A percentile compares a stretch with the other conserved stretches of the same genome.
phyloP scores from a whole-genome alignment of 2,797 vertebrate species.

The Rhinophrynus dorsalis region DNA sequence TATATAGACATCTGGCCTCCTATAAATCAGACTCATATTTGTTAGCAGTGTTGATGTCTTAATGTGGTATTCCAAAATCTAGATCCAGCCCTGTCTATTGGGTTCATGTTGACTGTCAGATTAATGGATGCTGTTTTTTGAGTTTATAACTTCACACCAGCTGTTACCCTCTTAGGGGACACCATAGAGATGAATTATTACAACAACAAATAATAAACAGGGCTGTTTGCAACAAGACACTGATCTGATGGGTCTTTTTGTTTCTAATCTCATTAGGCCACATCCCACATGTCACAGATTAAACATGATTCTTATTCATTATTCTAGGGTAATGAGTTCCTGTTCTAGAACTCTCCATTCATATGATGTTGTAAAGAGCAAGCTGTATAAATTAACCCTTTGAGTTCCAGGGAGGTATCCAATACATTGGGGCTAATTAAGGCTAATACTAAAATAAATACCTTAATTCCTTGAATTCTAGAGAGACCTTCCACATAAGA shows the following conservation, averaged over 20 bases:
- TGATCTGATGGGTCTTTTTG: conserved; percentile 8
- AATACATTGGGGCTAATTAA: no score
- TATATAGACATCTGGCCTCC: conserved; percentile 17
- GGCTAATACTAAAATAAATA: no score
- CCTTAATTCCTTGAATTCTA: no score
- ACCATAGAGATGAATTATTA: conserved; percentile 27
- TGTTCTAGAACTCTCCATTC: no score
- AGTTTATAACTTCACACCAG: conserved; percentile 32
- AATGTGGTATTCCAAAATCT: conserved; percentile 4
- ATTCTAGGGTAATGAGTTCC: no score
- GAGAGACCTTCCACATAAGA: no score
- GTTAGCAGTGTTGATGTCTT: conserved; percentile 13
- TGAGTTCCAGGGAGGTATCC: no score
- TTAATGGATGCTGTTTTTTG: conserved; percentile 20
- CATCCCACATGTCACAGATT: neutral
- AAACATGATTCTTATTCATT: no score
- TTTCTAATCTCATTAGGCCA: neutral
- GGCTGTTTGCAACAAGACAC: conserved; percentile 28
- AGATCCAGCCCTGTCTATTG: conserved; percentile 22
- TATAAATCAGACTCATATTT: conserved; percentile 21
- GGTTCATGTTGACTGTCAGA: conserved; percentile 29
- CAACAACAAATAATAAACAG: conserved; percentile 41
- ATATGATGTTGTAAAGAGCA: no score
- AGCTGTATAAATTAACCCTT: no score
- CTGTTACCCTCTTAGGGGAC: conserved; percentile 26